phyloP scores from a whole-genome alignment of 2,888 invertebrate genomes.

The Diabrotica balteata region DNA sequence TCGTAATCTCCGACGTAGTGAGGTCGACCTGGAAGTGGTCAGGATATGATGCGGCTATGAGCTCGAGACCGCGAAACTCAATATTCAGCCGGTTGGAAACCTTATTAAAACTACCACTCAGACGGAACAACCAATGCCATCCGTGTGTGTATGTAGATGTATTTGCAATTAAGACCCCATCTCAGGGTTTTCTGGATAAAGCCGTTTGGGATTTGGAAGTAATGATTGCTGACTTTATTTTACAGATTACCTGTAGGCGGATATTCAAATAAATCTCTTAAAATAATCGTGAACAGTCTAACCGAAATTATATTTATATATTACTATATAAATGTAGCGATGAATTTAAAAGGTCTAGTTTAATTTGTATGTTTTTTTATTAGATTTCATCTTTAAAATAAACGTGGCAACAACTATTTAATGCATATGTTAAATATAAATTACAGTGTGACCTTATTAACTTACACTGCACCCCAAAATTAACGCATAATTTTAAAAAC shows the following conservation, averaged over 20 bases:
- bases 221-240: conserved; percentile 9
- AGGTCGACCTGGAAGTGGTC: conserved; percentile 60
- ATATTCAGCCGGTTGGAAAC: conserved; percentile 62
- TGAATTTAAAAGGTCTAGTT: not conserved
- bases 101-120: conserved; percentile 61
- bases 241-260: not conserved
- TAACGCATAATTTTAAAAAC: no score
- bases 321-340: not conserved
- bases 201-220: conserved; percentile 15
- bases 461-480: no score
- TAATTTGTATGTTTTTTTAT: no score
- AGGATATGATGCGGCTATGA: conserved; percentile 50
- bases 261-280: no score
- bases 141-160: conserved; percentile 55
- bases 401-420: no score
- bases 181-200: conserved; percentile 14
- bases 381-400: no score
- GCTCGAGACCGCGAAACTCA: conserved; percentile 55
- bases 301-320: not conserved
- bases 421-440: no score
- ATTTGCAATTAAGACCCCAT: conserved; percentile 49
- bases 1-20: conserved; percentile 59
- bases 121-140: conserved; percentile 52
- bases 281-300: not conserved
- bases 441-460: no score